Evolutionary conservation across 2,113 vertebrate genomes (phyloP), one percentile per base, ranked within the genome.

Genomic region (Mus pahari): DNA sequence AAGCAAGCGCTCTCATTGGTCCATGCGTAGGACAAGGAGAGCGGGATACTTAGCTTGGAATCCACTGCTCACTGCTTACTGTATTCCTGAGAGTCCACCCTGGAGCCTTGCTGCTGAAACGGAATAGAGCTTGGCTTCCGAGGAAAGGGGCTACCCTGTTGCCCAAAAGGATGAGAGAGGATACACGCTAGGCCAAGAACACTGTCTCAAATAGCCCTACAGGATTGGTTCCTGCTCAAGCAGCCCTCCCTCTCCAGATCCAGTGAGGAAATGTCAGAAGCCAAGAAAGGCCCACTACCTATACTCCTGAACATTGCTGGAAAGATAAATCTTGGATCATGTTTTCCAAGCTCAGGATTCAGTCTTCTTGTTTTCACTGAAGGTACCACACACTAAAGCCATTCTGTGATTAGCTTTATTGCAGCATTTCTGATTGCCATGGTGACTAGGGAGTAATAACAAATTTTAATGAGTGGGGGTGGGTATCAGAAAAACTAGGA

Each of bases 331-430:
- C 17, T 58, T 86, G 22, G 26, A 36, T 75, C 70, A 22, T 83
- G 50, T 81, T 60, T 66, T 28, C 39, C 36, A 90, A 95, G 39
- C 28, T 96, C 79, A 90, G 36, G 93, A 73, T 66, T 45, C 74
- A 95, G 79, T 22, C 48, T 90, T 22, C 48, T 90, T 81, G 24
- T 78, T 58, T 53, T 87, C 53, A 83, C 0, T 73, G 53, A 45
- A 48, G 6, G 4, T 73, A 81, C 58, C 83, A 77, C 7, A 93
- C 45, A 53, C 13, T 5, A 62, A 50, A 50, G 20, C 24, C 64
- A 24, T 50, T n/a, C 24, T 68, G 7, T 53, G 45, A 48, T 75
- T 55, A 89, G 39, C 12, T 64, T 93, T 75, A 50, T 28, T 39
- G 12, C 9, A 11, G 64, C 2, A 84, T 48, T 94, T 45, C 89